Evolutionary conservation across 2,113 vertebrate genomes (phyloP).

Genomic region (Stomatorhinus ivindoensis): DNA sequence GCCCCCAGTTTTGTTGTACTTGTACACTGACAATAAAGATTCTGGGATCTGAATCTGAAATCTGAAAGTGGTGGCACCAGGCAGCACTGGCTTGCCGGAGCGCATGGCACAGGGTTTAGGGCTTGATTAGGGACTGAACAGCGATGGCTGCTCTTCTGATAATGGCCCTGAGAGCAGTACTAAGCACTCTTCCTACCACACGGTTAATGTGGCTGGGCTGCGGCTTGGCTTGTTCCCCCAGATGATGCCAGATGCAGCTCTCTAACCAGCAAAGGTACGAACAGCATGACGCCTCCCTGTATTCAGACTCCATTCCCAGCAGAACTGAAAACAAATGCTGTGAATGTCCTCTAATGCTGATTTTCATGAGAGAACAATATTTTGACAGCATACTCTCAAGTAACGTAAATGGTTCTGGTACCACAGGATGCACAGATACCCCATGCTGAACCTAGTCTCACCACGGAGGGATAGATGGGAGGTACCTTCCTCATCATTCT

Average conservation of each 20-base stretch:
- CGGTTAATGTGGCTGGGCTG: background rate
- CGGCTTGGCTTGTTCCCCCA: background rate
- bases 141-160: background rate
- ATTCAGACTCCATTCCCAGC: background rate
- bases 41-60: no score
- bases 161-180: background rate
- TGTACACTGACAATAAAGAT: no score
- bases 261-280: background rate
- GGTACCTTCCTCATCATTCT: background rate
- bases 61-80: background rate
- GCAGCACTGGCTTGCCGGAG: background rate
- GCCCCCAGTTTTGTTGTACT: no score
- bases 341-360: background rate
- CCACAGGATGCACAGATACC: background rate
- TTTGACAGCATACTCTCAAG: background rate
- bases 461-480: background rate
- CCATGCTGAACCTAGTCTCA: background rate
- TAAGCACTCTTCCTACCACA: background rate
- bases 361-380: background rate
- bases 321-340: background rate
- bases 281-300: background rate
- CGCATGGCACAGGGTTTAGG: background rate
- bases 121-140: background rate
- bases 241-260: background rate
- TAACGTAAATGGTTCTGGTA: background rate